Evolutionary conservation across 1,140 invertebrate genomes (phyloP), one percentile per base, ranked within the genome.

Genomic region (Drosophila pandora): DNA sequence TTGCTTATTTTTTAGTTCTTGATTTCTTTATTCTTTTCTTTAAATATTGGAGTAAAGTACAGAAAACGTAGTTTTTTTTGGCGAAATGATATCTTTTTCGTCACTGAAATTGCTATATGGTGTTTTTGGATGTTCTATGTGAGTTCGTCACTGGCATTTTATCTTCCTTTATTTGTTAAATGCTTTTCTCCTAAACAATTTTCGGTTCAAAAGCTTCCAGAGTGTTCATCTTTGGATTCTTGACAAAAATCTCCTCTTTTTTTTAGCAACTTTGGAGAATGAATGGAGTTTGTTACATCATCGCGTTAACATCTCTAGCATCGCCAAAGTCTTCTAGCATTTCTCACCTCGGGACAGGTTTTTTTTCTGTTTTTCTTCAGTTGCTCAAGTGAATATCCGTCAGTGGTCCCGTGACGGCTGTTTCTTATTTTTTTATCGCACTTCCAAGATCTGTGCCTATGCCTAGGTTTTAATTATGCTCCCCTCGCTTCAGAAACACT

Each of bases 391-490:
- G 21, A 48, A 17, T 45, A 17, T 45, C 17, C 43, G 21, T 47
- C 43, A 47, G 21, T 56, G 49, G 25, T 34, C 10, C 34, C 32
- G 13, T 13, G 32, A 64, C 34, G 56, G 65, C 22, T 69, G 41
- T 21, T 41, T 43, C 8, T 43, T 13, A 7, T 17, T 43, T 17
- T 43, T 39, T 55, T 57, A 69, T 69, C 67, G 67, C n/a, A 39
- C 37, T 47, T 32, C 8, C 28, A 61, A 53, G 48, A 72, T 73
- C 68, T 73, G 2, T 68, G 53, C 39, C 45, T 59, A 39, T 64
- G 67, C 55, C 64, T 75, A 49, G 60, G 59, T 75, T 84, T 84
- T 84, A 84, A 83, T 84, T 83, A 79, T 56, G 65, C 75, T 54
- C 45, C 45, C 41, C 63, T 72, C 34, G 57, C 47, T 43, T 65